Evolutionary conservation across 2,797 vertebrate genomes (phyloP), one percentile per base, ranked within the genome.

Genomic region (Pelobates cultripes): DNA sequence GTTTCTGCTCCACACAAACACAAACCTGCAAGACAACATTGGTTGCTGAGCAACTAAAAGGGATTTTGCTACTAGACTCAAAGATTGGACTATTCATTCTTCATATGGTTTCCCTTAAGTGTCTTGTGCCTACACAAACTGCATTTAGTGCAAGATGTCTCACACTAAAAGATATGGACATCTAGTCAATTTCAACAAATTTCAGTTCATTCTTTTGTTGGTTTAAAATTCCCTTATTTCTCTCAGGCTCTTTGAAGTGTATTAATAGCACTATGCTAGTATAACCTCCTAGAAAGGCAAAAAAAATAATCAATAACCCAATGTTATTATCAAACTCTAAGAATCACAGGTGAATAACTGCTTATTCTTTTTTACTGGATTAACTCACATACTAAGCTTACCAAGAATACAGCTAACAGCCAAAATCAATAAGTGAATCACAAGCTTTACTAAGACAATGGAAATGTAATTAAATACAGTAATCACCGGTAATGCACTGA

Each of bases 341-440:
- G 69, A 40, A 73, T 61, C 45, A 66, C 69, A 80, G 63, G 63
- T 76, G 74, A 77, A 43, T 43, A 4, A 60, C 44, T 61, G 43
- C 75, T 68, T 77, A 43, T 73, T 47, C 12, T 76, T 47, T 64
- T 73, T 74, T 63, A 73, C 73, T 69, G 78, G 63, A 68, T 84
- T 73, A 73, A 77, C 78, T 68, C 61, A 63, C 53, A 51, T 51
- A 45, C 45, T 68, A 76, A 68, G 51, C 73, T 81, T 71, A 53
- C 68, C 44, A 76, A 51, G 63, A 73, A 66, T 75, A 76, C 44
- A 45, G 80, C 73, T 81, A 71, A 43, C 13, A 81, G 80, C 80
- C 70, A 76, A 81, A 81, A 81, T 76, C 80, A 81, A 81, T 81
- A 77, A 43, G 7, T 44, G 42, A 64, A 77, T 64, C 63, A 66